These are phyloP conservation scores for Spizella passerina DNA, from an alignment of 2,797 vertebrate species.

Conservation along the genomic window DNA sequence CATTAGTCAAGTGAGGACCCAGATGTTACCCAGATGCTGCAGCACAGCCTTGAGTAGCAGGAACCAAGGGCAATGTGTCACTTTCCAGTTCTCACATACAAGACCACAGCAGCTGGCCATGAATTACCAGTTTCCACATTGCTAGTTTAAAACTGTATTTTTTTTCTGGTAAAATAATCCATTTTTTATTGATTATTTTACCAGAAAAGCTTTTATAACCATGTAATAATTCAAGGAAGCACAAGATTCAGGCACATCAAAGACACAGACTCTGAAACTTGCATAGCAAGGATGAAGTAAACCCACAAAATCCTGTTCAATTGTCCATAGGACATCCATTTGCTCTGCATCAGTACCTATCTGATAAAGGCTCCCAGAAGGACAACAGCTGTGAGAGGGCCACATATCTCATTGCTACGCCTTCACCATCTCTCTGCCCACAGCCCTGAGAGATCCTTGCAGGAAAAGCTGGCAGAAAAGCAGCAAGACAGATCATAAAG, in stretches of 20 bases:
- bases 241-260: neutral
- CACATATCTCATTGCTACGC: neutral
- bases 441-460: neutral
- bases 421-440: neutral
- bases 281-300: neutral
- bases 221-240: neutral
- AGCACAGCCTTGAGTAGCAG: neutral
- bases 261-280: neutral
- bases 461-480: neutral
- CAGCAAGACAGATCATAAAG: neutral
- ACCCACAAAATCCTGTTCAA: neutral
- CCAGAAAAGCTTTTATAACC: neutral
- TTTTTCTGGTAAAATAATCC: too few species aligned
- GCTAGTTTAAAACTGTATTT: neutral
- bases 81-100: neutral
- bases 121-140: neutral
- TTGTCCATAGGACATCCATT: neutral
- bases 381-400: neutral
- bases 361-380: neutral
- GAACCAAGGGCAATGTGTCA: neutral
- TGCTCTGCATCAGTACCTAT: neutral
- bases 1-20: neutral
- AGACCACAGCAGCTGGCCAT: rapidly evolving
- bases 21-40: neutral
- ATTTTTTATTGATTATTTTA: neutral